Conservation (phyloP, 1,140 invertebrate genomes). For the Arctopsyche grandis region DNA sequence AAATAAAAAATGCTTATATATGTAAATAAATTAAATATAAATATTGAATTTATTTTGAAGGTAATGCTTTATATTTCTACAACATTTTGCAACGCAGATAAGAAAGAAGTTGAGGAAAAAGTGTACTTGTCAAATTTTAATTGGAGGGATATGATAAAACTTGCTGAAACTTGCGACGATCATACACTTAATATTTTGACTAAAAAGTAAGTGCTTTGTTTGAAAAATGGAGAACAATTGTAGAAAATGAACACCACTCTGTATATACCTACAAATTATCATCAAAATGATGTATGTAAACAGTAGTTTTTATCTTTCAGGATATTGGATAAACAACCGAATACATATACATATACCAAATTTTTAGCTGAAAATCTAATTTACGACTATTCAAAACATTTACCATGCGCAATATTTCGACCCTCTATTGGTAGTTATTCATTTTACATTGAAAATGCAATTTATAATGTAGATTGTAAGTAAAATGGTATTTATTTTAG, state of each 20-base stretch:
- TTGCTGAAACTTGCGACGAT: constrained; percentile 30
- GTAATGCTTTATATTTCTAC: constrained; percentile 30
- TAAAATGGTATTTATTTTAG: constrained; percentile 15
- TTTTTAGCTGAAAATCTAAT: constrained; percentile 83
- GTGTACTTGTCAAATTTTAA: not conserved
- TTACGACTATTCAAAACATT: constrained; percentile 66
- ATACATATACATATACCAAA: constrained; percentile 90
- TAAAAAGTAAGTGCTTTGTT: constrained; percentile 4
- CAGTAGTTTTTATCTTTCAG: constrained; percentile 14
- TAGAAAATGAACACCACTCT: not conserved
- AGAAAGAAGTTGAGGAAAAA: constrained; percentile 8
- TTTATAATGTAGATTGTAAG: not conserved
- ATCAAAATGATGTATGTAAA: too few species aligned
- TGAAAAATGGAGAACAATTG: not conserved
- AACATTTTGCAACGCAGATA: constrained; percentile 8
- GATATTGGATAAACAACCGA: constrained; percentile 75
- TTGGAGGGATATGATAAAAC: constrained; percentile 17
- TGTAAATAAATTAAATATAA: not conserved
- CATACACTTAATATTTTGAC: constrained; percentile 18
- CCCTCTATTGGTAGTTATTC: constrained; percentile 83
- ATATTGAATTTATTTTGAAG: constrained; percentile 3
- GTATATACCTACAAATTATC: not conserved
- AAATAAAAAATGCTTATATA: not conserved
- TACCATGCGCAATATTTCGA: constrained; percentile 89
- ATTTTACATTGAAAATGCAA: not conserved